These are phyloP conservation scores for Mastomys coucha DNA, from an alignment of 2,113 vertebrate species.

Conservation along the genomic window DNA sequence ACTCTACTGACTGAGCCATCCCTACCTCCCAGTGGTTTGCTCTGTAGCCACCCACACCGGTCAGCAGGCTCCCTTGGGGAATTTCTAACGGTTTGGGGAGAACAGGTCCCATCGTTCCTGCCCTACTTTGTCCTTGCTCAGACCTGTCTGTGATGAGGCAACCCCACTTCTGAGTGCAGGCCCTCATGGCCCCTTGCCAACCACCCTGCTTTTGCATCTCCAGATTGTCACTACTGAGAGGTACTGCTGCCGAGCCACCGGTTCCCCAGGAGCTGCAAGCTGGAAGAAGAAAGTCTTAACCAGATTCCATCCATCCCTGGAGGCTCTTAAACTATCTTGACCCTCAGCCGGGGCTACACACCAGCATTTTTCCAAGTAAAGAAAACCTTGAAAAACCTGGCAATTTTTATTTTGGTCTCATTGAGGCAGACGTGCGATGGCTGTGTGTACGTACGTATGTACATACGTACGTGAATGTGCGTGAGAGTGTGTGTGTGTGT, in stretches of 20 bases:
- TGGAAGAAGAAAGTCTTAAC: background rate
- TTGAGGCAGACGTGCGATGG: fast-evolving
- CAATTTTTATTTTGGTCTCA: background rate
- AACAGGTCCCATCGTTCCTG: background rate
- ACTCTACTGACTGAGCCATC: background rate
- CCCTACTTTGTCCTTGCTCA: fast-evolving
- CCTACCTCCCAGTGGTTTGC: background rate
- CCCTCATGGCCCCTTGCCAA: fast-evolving
- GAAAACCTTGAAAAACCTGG: background rate
- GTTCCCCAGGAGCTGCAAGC: too few relatives aligned
- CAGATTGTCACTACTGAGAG: conserved; percentile 72
- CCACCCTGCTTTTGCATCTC: fast-evolving
- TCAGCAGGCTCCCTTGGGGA: background rate
- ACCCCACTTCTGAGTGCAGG: background rate
- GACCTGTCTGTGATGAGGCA: fast-evolving
- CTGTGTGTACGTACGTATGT: fast-evolving
- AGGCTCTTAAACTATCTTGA: background rate
- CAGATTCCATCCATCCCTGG: fast-evolving
- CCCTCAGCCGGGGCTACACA: background rate
- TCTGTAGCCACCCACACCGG: background rate
- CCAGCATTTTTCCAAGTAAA: conserved; percentile 65
- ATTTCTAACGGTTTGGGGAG: too few relatives aligned
- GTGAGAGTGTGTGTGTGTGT: background rate
- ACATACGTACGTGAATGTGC: fast-evolving
- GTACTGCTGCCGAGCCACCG: background rate